phyloP scores from a whole-genome alignment of 2,888 invertebrate genomes.

The Corythucha ciliata region DNA sequence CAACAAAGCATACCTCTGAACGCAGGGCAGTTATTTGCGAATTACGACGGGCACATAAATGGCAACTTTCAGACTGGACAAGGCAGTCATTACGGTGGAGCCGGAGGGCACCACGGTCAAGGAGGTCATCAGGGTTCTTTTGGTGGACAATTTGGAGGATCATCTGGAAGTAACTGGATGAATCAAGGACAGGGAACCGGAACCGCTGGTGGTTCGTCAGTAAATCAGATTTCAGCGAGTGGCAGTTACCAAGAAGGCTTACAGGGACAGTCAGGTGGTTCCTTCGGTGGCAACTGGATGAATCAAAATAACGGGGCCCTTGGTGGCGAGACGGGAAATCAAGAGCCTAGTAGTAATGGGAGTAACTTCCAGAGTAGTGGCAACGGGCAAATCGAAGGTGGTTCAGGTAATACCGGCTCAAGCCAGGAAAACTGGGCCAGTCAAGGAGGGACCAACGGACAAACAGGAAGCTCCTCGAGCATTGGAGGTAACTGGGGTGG shows the following conservation, averaged over 20 bases:
- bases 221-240: neutral
- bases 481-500: conserved; percentile 3
- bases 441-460: neutral
- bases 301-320: neutral
- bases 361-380: neutral
- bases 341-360: neutral
- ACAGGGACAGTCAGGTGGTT: neutral
- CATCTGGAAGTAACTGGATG: neutral
- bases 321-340: neutral
- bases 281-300: no score
- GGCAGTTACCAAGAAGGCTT: conserved; percentile 1
- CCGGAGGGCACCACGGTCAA: conserved; percentile 6
- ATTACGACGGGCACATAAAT: conserved; percentile 4
- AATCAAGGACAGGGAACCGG: conserved; percentile 16
- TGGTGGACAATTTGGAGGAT: conserved; percentile 1
- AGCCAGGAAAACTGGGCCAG: neutral
- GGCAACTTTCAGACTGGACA: conserved; percentile 8
- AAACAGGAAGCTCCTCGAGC: no score
- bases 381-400: no score
- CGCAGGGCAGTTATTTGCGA: no score
- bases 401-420: neutral
- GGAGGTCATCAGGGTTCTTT: conserved; percentile 8
- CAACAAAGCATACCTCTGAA: no score
- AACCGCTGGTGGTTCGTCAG: neutral
- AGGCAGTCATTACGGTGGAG: conserved; percentile 10